A percentile compares a stretch with the other conserved stretches of the same genome.
Evolutionary conservation across 2,797 vertebrate genomes (phyloP).

Genomic region (Lemur catta): DNA sequence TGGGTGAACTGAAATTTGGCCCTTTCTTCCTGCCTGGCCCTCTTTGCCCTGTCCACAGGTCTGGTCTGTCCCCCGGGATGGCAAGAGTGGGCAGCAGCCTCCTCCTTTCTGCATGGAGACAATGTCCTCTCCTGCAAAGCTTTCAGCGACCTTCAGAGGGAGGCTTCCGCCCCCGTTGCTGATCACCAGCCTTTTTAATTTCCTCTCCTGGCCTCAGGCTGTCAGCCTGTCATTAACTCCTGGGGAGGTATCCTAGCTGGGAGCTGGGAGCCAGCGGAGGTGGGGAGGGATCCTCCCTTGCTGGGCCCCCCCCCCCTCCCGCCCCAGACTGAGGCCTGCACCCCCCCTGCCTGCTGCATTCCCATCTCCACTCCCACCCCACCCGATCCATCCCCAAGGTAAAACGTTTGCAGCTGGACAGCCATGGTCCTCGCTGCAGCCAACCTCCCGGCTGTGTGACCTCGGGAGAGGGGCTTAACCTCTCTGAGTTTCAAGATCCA

Average conservation of each 20-base stretch:
- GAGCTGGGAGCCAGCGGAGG: background rate
- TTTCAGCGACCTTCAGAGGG: background rate
- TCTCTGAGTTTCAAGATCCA: background rate
- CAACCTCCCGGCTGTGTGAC: background rate
- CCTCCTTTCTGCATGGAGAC: background rate
- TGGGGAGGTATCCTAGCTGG: background rate
- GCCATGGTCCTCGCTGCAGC: fast-evolving
- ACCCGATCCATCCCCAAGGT: background rate
- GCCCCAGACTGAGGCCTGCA: background rate
- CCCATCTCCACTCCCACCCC: no score
- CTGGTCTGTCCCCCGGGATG: background rate
- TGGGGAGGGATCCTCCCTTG: background rate
- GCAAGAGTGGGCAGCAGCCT: background rate
- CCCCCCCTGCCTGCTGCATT: background rate
- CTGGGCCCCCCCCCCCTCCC: no score
- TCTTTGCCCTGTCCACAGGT: no score
- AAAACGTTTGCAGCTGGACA: background rate
- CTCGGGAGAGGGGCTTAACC: background rate
- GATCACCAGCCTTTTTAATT: background rate
- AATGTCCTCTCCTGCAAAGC: background rate
- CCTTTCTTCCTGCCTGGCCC: background rate
- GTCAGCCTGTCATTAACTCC: background rate
- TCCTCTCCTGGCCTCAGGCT: background rate
- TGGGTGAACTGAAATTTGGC: background rate
- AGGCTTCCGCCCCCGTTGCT: background rate